Conservation (phyloP, 2,797 vertebrate species). For the Cossypha niveicapilla region DNA sequence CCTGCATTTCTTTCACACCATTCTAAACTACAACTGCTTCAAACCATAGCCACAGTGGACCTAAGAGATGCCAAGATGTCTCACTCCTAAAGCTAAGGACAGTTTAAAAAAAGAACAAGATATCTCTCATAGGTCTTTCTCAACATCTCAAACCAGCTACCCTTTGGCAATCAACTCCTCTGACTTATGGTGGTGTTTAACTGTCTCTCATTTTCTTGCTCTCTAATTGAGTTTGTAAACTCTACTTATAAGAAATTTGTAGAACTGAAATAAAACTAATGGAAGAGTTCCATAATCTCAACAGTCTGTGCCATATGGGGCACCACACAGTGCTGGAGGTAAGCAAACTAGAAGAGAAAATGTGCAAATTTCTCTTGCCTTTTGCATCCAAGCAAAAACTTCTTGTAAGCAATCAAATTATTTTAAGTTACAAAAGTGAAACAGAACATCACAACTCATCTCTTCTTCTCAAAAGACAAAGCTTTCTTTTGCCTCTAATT, state of each 20-base stretch:
- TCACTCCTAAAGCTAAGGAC: neutral
- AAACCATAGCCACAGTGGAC: neutral
- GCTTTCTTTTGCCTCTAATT: slow-evolving; percentile 81
- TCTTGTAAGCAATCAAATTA: slow-evolving; percentile 69
- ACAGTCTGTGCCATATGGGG: neutral
- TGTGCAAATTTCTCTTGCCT: slow-evolving; percentile 38
- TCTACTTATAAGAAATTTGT: neutral
- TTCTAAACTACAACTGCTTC: neutral
- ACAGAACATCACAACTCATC: slow-evolving; percentile 71
- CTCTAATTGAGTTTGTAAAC: neutral
- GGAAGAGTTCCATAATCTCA: neutral
- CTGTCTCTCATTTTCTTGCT: neutral
- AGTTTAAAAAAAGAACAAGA: neutral
- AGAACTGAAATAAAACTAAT: neutral
- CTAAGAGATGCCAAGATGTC: neutral
- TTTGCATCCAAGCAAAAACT: slow-evolving; percentile 75
- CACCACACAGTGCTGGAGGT: neutral
- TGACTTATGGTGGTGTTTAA: neutral
- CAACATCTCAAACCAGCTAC: neutral
- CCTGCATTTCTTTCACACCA: neutral
- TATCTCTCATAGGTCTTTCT: neutral
- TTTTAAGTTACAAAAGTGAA: slow-evolving; percentile 78
- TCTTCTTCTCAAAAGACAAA: slow-evolving; percentile 84
- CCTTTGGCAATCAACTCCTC: neutral
- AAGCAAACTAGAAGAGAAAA: slow-evolving; percentile 1